Evolutionary conservation across 2,113 vertebrate species (phyloP), one percentile per base, ranked within the genome.

Genomic region (Sinocyclocheilus anophthalmus): DNA sequence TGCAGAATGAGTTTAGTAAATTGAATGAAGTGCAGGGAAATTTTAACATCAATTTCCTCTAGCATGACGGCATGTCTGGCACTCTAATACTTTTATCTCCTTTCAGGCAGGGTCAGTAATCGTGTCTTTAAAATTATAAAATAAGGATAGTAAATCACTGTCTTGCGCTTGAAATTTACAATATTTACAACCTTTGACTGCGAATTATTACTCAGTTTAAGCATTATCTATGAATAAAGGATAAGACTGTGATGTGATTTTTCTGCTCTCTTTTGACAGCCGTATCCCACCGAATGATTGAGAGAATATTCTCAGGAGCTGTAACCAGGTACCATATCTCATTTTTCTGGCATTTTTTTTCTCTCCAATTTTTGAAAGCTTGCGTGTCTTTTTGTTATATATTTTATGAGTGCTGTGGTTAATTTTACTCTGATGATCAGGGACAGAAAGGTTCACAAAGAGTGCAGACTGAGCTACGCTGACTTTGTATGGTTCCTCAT

Each of bases 401-500:
- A 16, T 48, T 18, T 22, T 12, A 30, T 77, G 24, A 37, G 79
- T 6, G 39, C 39, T 39, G 72, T 20, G 20, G 12, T 33, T 57
- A 18, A 78, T 20, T 85, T 37, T 79, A n/a, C 79, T 65, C 37
- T 73, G 18, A 37, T 70, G 12, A 33, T 65, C 88, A 99, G 97
- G 79, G 96, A 96, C 86, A 93, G 91, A 18, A 96, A 90, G 63
- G 94, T 94, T 37, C 94, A 92, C 59, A 97, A 96, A 87, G 96
- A 96, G 24, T 95, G 96, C 0, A 95, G 94, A 57, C 91, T 99
- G 5, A 97, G 96, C 89, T 99, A 98, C 0, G 96, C 96, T 0
- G 98, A 99, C 88, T 99, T 98, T 57, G 97, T 99, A 45, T 99
- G 98, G 98, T 99, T 99, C 90, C 94, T 99, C 53, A 96, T 99